phyloP scores from a whole-genome alignment of 2,888 invertebrate genomes.

The Schizaphis graminum region DNA sequence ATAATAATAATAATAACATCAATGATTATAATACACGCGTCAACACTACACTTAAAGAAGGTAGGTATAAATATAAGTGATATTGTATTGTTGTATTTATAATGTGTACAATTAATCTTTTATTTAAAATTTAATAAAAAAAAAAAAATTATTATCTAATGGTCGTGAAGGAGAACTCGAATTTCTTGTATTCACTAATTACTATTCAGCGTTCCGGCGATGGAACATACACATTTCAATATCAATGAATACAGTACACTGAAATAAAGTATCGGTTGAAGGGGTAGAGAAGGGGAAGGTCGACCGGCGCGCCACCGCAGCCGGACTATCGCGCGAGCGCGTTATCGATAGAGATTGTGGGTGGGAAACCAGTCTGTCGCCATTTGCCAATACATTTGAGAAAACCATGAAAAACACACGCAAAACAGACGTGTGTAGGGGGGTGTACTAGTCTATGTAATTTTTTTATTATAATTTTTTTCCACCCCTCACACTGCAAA shows the following conservation, averaged over 20 bases:
- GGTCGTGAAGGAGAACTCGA: too few relatives aligned
- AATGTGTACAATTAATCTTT: too few relatives aligned
- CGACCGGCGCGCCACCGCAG: slow-evolving; percentile 23
- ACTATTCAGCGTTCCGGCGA: neutral
- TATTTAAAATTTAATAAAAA: too few relatives aligned
- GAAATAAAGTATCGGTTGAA: neutral
- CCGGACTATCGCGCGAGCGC: neutral
- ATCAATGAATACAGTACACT: neutral
- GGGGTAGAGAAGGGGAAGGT: slow-evolving; percentile 39
- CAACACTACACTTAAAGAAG: too few relatives aligned
- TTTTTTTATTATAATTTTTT: neutral
- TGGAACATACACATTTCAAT: neutral
- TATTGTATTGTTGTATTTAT: too few relatives aligned
- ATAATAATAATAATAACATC: too few relatives aligned
- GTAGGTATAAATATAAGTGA: too few relatives aligned
- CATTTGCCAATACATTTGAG: neutral
- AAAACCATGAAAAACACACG: too few relatives aligned
- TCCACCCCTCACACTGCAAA: neutral
- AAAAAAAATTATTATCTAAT: too few relatives aligned
- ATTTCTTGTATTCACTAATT: neutral
- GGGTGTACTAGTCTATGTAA: neutral
- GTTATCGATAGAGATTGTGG: neutral
- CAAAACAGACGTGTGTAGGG: too few relatives aligned
- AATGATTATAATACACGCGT: too few relatives aligned
- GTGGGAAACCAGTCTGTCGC: slow-evolving; percentile 61